Conservation (phyloP, 2,888 invertebrate genomes). For the Polymixis flavicincta region DNA sequence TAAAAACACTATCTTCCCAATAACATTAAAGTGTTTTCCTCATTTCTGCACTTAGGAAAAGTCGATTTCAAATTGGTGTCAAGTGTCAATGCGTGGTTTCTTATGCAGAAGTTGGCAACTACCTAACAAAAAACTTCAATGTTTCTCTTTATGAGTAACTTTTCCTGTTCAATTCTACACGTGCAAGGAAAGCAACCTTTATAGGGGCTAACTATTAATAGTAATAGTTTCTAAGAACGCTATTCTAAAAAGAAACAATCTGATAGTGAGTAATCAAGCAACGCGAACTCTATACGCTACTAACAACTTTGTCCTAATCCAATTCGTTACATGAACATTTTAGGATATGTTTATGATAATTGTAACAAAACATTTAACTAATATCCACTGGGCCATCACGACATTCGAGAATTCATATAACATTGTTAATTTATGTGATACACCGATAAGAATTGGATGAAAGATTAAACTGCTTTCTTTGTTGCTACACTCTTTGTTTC, state of each 20-base stretch:
- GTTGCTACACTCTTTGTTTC: constrained; percentile 14
- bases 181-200: constrained; percentile 7
- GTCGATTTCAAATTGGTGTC: background rate
- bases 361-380: constrained; percentile 44
- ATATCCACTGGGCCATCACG: background rate
- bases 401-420: background rate
- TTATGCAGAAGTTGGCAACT: background rate
- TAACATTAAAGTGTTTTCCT: background rate
- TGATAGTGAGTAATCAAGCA: constrained; percentile 35
- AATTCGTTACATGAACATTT: constrained; percentile 48
- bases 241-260: constrained; percentile 47
- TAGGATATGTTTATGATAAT: constrained; percentile 54
- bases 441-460: constrained; percentile 20
- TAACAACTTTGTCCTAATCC: constrained; percentile 47
- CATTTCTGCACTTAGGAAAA: background rate
- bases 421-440: constrained; percentile 26
- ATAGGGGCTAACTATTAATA: constrained; percentile 4
- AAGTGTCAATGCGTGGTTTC: background rate
- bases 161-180: constrained; percentile 28
- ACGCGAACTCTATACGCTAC: constrained; percentile 43
- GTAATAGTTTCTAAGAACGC: constrained; percentile 27
- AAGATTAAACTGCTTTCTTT: constrained; percentile 10
- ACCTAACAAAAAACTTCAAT: constrained; percentile 6
- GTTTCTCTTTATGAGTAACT: constrained; percentile 7
- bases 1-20: background rate